phyloP scores from a whole-genome alignment of 1,140 invertebrate species.

The Leptinotarsa undecemlineata region DNA sequence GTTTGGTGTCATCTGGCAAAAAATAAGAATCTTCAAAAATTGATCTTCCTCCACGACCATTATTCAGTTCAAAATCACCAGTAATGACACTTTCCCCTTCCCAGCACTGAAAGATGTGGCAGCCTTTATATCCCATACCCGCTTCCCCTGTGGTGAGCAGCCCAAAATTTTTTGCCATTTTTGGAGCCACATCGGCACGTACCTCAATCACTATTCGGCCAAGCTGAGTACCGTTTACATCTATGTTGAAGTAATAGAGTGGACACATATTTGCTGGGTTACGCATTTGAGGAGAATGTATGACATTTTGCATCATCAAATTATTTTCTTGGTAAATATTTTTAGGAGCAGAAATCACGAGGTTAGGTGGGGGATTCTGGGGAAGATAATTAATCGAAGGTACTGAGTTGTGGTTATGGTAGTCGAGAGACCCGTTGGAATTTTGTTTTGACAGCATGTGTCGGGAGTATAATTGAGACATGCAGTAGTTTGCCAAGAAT shows the following conservation, averaged over 20 bases:
- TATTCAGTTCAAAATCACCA: slow-evolving; percentile 80
- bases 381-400: slow-evolving; percentile 57
- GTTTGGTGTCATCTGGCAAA: slow-evolving; percentile 79
- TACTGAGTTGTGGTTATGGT: slow-evolving; percentile 54
- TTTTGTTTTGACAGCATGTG: slow-evolving; percentile 66
- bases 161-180: slow-evolving; percentile 89
- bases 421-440: slow-evolving; percentile 61
- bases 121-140: slow-evolving; percentile 78
- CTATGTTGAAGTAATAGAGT: slow-evolving; percentile 77
- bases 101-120: slow-evolving; percentile 81
- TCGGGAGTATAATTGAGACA: slow-evolving; percentile 72
- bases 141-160: slow-evolving; percentile 78
- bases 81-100: slow-evolving; percentile 79
- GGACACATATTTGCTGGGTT: slow-evolving; percentile 65
- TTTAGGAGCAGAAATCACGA: slow-evolving; percentile 52
- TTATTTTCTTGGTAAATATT: slow-evolving; percentile 51
- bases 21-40: slow-evolving; percentile 79
- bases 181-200: slow-evolving; percentile 81
- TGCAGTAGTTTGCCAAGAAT: slow-evolving; percentile 74
- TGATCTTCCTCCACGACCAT: slow-evolving; percentile 76
- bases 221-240: slow-evolving; percentile 69
- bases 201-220: slow-evolving; percentile 84
- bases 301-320: slow-evolving; percentile 50
- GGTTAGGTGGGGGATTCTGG: slow-evolving; percentile 41
- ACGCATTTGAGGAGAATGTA: slow-evolving; percentile 57